Evolutionary conservation across 2,888 invertebrate genomes (phyloP), one percentile per base, ranked within the genome.

Genomic region (Melieria omissa): DNA sequence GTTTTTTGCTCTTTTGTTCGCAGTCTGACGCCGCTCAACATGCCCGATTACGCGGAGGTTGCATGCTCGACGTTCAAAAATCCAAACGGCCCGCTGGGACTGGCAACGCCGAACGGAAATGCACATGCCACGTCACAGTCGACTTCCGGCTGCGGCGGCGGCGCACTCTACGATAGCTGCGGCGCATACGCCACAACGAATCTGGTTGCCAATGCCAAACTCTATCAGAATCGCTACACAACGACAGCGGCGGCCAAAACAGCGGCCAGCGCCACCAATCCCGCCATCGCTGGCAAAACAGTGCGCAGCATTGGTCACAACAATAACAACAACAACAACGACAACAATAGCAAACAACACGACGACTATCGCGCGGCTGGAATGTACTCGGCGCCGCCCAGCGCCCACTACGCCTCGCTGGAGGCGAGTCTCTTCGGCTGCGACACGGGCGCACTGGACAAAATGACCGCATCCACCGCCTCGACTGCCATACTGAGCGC

Each of bases 21-120:
- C 81, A 87, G 87, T 76, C 84, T 87, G 70, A 87, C 87, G 75
- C 87, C 87, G 69, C 78, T 87, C 78, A 87, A 87, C 79, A 87
- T 87, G 87, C 87, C 87, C 77, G 87, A 87, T 83, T 87, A 87
- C 82, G 87, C 87, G 77, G 87, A 87, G 83, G 87, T 87, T 78
- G 86, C 85, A 77, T 87, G 87, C 81, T 87, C 87, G 75, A 86
- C 87, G 82, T 87, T 87, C 80, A 87, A 87, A 84, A 85, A 84
- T 76, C 83, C 86, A 62, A 81, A 79, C 68, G 76, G 75, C 42
- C 46, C 67, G 12, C 4, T 68, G 74, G 68, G 71, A 55, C 69
- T 16, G 64, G 57, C 45, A 52, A 46, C 66, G 73, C 68, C 78
- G 65, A 75, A 76, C 64, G 70, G 58, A 65, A 70, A 70, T 75